Evolutionary conservation across 2,113 vertebrate species (phyloP).

Genomic region (Xiphias gladius): DNA sequence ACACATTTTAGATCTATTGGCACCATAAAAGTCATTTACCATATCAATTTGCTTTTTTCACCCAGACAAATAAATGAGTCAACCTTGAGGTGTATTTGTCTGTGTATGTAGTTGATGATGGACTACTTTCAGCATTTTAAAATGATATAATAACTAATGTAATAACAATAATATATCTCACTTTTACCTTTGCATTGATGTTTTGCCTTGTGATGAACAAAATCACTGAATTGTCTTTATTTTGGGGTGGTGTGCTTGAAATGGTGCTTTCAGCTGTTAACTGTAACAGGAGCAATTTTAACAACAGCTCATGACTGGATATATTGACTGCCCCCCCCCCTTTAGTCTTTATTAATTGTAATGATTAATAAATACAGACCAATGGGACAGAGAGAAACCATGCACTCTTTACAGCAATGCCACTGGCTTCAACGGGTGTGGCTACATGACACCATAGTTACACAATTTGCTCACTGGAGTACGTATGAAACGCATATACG

Average conservation of each 20-base stretch:
- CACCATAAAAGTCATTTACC: conserved; percentile 29
- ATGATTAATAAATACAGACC: conserved; percentile 16
- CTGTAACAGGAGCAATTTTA: too few relatives aligned
- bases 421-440: conserved; percentile 6
- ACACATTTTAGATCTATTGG: conserved; percentile 24
- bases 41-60: conserved; percentile 2
- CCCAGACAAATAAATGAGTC: conserved; percentile 28
- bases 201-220: neutral
- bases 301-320: neutral
- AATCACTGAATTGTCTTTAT: neutral
- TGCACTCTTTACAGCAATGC: neutral
- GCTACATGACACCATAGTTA: conserved; percentile 21
- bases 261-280: too few relatives aligned
- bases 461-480: conserved; percentile 20
- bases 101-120: conserved; percentile 5
- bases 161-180: neutral
- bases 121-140: conserved; percentile 28
- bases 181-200: neutral
- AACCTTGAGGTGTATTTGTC: neutral
- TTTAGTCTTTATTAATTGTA: too few relatives aligned
- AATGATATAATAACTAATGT: neutral
- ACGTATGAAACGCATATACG: conserved; percentile 16
- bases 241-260: too few relatives aligned
- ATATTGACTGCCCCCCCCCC: too few relatives aligned
- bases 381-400: neutral